Evolutionary conservation across 2,113 vertebrate genomes (phyloP).

Genomic region (Cyprinus carpio): DNA sequence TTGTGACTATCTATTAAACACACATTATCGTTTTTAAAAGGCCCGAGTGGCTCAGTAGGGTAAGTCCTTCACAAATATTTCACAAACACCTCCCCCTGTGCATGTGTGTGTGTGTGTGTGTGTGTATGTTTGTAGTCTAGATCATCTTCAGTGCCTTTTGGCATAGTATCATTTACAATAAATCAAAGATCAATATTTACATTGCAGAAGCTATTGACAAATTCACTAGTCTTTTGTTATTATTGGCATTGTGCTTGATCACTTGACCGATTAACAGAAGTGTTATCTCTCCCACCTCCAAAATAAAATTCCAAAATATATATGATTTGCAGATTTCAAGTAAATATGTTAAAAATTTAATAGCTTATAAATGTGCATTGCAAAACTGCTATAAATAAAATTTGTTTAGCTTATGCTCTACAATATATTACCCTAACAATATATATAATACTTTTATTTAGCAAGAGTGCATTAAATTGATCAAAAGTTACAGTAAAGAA

Average conservation of each 20-base stretch:
- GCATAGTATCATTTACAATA: not conserved
- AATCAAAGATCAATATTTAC: not conserved
- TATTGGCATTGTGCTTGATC: not conserved
- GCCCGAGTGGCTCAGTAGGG: slow-evolving; percentile 40
- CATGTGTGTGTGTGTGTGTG: slow-evolving; percentile 8
- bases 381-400: not conserved
- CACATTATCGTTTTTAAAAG: slow-evolving; percentile 21
- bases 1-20: slow-evolving; percentile 40
- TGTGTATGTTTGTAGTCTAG: not conserved
- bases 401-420: not conserved
- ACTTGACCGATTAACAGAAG: not conserved
- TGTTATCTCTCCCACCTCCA: not conserved
- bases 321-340: not conserved
- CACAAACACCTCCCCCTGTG: slow-evolving; percentile 30
- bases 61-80: slow-evolving; percentile 31
- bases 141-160: not conserved
- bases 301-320: not conserved
- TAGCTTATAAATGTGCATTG: not conserved
- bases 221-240: not conserved
- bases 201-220: not conserved
- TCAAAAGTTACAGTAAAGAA: too few relatives aligned
- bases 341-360: not conserved
- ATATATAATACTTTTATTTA: not conserved
- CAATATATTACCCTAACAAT: too few relatives aligned
- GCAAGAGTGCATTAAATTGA: not conserved